Evolutionary conservation across 2,797 vertebrate species (phyloP).

Genomic region (Galaxias olidus): DNA sequence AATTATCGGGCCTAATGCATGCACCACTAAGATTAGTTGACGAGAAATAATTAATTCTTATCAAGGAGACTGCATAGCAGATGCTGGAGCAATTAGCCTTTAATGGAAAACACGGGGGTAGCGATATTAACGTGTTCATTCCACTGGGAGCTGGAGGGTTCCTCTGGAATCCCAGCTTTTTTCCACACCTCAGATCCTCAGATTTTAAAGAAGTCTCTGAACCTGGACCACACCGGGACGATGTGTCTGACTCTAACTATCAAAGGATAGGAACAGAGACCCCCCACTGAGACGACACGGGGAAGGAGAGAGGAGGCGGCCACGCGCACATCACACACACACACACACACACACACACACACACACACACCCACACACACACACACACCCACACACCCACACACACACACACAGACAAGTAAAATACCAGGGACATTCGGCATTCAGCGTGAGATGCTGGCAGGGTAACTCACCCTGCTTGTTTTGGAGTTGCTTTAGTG

Average conservation of each 20-base stretch:
- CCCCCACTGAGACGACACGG: not conserved
- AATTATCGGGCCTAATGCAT: slow-evolving; percentile 74
- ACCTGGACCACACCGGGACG: slow-evolving; percentile 61
- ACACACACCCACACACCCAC: not conserved
- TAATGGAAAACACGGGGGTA: slow-evolving; percentile 78
- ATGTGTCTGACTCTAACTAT: slow-evolving; percentile 51
- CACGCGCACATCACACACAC: slow-evolving; percentile 27
- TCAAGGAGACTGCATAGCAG: slow-evolving; percentile 79
- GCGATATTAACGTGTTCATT: slow-evolving; percentile 78
- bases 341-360: slow-evolving; percentile 19
- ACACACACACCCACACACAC: not conserved
- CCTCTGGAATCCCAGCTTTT: slow-evolving; percentile 59
- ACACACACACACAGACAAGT: slow-evolving; percentile 4
- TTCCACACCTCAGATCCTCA: slow-evolving; percentile 65
- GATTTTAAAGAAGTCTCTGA: too few species aligned
- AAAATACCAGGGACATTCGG: too few species aligned
- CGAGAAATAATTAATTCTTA: slow-evolving; percentile 85
- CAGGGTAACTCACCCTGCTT: slow-evolving; percentile 82
- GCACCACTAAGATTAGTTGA: slow-evolving; percentile 78
- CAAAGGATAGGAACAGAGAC: too few species aligned
- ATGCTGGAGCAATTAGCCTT: slow-evolving; percentile 79
- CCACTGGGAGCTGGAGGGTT: slow-evolving; percentile 67
- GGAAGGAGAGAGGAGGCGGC: slow-evolving; percentile 20
- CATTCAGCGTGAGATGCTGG: slow-evolving; percentile 43
- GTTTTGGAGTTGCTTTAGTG: slow-evolving; percentile 84